Conservation (phyloP, 2,113 vertebrate species). For the Ciconia boyciana region DNA sequence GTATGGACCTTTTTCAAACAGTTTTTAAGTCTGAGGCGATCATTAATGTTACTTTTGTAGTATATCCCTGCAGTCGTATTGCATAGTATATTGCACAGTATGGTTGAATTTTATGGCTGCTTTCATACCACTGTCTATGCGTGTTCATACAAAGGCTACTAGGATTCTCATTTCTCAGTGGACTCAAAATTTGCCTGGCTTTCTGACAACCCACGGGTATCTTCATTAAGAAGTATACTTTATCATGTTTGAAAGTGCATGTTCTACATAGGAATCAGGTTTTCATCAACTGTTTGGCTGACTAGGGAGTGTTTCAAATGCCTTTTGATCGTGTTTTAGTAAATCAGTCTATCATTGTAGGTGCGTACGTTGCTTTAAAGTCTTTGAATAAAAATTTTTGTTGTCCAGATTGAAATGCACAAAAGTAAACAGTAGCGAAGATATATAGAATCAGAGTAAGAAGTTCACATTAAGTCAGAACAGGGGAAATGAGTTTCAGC, state of each 20-base stretch:
- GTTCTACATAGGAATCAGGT: not conserved
- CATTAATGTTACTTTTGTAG: not conserved
- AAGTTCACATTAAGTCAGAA: not conserved
- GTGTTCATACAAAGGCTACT: not conserved
- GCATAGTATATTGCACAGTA: too few relatives aligned
- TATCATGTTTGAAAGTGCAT: not conserved
- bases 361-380: not conserved
- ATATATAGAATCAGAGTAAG: not conserved
- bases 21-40: not conserved
- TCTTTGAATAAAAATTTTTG: not conserved
- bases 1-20: not conserved
- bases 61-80: fast-evolving
- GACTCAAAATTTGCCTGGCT: not conserved
- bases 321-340: not conserved
- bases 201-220: not conserved
- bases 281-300: not conserved
- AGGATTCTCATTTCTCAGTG: not conserved
- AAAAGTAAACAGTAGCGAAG: not conserved
- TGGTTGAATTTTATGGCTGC: not conserved
- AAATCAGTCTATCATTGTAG: not conserved
- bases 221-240: not conserved
- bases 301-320: not conserved
- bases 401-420: not conserved
- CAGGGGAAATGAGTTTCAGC: not conserved
- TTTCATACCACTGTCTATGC: fast-evolving